A percentile compares a stretch with the other conserved stretches of the same genome.
Evolutionary conservation across 2,113 vertebrate genomes (phyloP).

Genomic region (Myocastor coypus): DNA sequence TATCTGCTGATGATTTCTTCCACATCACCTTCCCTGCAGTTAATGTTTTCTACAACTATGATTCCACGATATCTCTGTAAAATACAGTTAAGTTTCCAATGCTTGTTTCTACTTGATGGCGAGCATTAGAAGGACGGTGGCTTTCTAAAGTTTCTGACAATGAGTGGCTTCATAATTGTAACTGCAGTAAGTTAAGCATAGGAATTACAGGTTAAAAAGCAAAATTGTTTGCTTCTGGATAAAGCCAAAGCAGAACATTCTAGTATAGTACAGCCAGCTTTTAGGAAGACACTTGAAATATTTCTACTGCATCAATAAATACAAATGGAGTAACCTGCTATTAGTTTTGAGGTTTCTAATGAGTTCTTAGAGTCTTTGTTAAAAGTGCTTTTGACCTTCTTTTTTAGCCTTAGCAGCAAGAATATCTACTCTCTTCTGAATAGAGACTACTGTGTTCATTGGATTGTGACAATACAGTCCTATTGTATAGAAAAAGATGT

Average conservation of each 20-base stretch:
- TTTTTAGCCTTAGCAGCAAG: not conserved
- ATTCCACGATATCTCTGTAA: not conserved
- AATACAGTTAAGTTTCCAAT: slow-evolving; percentile 5
- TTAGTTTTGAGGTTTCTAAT: slow-evolving; percentile 51
- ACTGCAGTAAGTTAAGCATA: not conserved
- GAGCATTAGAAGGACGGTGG: not conserved
- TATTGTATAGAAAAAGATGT: not conserved
- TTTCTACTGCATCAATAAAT: slow-evolving; percentile 29
- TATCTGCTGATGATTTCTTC: not conserved
- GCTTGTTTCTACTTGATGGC: not conserved
- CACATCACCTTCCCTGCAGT: not conserved
- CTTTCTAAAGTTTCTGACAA: slow-evolving; percentile 34
- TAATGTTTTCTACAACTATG: not conserved
- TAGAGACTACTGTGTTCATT: not conserved
- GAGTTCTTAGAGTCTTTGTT: slow-evolving; percentile 45
- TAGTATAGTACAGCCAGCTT: not conserved
- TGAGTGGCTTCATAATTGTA: not conserved
- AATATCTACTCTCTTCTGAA: not conserved
- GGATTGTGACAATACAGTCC: not conserved
- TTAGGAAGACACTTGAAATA: slow-evolving; percentile 52
- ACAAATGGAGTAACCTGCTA: not conserved
- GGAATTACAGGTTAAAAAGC: not conserved
- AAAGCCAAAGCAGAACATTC: slow-evolving; percentile 16
- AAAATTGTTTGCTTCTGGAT: not conserved
- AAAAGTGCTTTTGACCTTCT: not conserved